Evolutionary conservation across 1,140 invertebrate species (phyloP), one percentile per base, ranked within the genome.

Genomic region (Mercenaria mercenaria): DNA sequence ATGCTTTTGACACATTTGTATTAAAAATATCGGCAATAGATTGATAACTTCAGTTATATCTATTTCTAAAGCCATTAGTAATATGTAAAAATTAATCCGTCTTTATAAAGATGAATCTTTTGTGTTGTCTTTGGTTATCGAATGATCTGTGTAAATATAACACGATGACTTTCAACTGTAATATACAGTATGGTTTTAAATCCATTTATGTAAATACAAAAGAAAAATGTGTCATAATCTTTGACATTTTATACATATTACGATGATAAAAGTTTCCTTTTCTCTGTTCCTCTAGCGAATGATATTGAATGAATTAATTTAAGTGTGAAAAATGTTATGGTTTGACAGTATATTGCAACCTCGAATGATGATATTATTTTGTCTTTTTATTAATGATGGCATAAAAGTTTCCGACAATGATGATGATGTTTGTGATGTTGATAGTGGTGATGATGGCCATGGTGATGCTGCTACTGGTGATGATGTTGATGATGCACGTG

Each of bases 1-100:
- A 69, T 76, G 69, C 69, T 85, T 85, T 85, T 85, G 83, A 74
- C 83, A 85, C 83, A 67, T 85, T 74, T 56, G 67, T 85, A 72
- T 67, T 69, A 85, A 85, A 74, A 85, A 50, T 72, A 72, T 82
- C 26, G 39, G 34, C 56, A 43, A 67, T n/a, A 67, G 80, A 82
- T 59, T 72, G 29, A 72, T 39, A 37, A 39, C 11, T 72, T 39
- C 39, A 23, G 67, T 8, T 72, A 37, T 37, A 72, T 72, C 67
- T 72, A 41, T 72, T 72, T 72, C 67, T 74, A 74, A 85, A 85
- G 64, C 83, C 67, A 72, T 85, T 72, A 85, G 83, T 50, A 74
- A 85, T 85, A 85, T 52, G 50, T 74, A 41, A n/a, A 83, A 85
- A 74, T 74, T 50, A 85, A 50, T 52, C 64, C 20, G 47, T 10